Evolutionary conservation across 2,888 invertebrate genomes (phyloP).

Genomic region (Panorpa germanica): DNA sequence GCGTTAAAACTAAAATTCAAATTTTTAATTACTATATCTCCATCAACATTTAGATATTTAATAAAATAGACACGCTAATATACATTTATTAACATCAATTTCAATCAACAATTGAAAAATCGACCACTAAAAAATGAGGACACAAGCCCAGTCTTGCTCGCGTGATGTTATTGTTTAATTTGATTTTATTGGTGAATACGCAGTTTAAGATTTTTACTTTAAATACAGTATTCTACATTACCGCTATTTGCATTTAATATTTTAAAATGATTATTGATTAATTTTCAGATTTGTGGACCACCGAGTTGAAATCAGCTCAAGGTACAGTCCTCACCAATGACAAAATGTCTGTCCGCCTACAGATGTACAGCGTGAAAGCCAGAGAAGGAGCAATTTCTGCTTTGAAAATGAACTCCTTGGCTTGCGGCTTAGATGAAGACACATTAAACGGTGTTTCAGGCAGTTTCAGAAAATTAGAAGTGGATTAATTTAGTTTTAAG

Average conservation of each 20-base stretch:
- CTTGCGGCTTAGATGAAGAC: slow-evolving; percentile 43
- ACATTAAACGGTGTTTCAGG: slow-evolving; percentile 48
- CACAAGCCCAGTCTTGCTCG: too few species aligned
- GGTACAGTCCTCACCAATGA: slow-evolving; percentile 44
- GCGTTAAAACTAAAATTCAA: too few species aligned
- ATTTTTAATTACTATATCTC: too few species aligned
- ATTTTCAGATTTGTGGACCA: slow-evolving; percentile 44
- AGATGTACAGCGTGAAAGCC: slow-evolving; percentile 49
- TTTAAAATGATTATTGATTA: slow-evolving; percentile 9
- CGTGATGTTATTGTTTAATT: too few species aligned
- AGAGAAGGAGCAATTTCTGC: slow-evolving; percentile 59
- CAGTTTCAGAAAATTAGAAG: slow-evolving; percentile 60
- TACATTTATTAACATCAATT: too few species aligned
- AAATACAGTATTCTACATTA: slow-evolving; percentile 4
- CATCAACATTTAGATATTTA: too few species aligned
- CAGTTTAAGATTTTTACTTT: slow-evolving; percentile 8
- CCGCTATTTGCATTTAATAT: slow-evolving; percentile 4
- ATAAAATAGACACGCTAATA: too few species aligned
- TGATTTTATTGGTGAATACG: too few species aligned
- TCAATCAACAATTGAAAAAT: too few species aligned
- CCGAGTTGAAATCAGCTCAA: slow-evolving; percentile 38
- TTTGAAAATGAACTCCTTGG: slow-evolving; percentile 31
- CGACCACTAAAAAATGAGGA: too few species aligned
- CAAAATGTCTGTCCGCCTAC: slow-evolving; percentile 45
- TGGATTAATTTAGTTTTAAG: slow-evolving; percentile 32